Conservation (phyloP, 2,888 invertebrate genomes). For the Hirtodrosophila confusa region DNA sequence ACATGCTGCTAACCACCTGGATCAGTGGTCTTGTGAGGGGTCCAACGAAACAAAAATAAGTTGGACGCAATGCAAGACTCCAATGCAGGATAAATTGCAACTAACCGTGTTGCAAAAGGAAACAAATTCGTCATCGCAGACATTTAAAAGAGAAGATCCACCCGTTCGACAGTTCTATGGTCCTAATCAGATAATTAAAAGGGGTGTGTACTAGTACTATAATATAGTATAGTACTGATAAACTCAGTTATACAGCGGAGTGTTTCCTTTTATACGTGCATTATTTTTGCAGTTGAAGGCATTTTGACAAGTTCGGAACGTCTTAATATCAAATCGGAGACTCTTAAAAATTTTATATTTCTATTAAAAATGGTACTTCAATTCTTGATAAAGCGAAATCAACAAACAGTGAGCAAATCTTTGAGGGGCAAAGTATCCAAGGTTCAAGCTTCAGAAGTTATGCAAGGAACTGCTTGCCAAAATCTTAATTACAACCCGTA, state of each 20-base stretch:
- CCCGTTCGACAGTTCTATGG: constrained; percentile 7
- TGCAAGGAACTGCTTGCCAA: not conserved
- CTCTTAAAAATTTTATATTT: constrained; percentile 21
- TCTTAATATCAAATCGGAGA: constrained; percentile 5
- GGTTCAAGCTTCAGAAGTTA: not conserved
- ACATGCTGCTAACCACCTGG: constrained; percentile 3
- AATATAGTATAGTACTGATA: no score
- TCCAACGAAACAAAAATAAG: constrained; percentile 22
- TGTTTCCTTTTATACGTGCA: not conserved
- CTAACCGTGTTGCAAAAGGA: not conserved
- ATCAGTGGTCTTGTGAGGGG: constrained; percentile 22
- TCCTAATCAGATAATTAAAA: constrained; percentile 22
- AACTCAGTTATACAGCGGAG: no score
- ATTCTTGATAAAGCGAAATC: constrained; percentile 7
- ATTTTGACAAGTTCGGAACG: constrained; percentile 30
- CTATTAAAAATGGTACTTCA: constrained; percentile 25
- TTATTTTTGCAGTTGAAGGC: constrained; percentile 22
- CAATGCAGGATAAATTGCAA: constrained; percentile 4
- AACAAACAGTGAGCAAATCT: not conserved
- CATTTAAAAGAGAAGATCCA: not conserved
- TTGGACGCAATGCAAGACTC: constrained; percentile 38
- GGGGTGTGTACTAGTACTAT: constrained; percentile 9
- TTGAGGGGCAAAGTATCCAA: not conserved
- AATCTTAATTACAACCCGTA: constrained; percentile 4
- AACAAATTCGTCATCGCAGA: not conserved